phyloP scores from a whole-genome alignment of 37 sponge, comb jelly and placozoan species.

The Halichondria panicea region DNA sequence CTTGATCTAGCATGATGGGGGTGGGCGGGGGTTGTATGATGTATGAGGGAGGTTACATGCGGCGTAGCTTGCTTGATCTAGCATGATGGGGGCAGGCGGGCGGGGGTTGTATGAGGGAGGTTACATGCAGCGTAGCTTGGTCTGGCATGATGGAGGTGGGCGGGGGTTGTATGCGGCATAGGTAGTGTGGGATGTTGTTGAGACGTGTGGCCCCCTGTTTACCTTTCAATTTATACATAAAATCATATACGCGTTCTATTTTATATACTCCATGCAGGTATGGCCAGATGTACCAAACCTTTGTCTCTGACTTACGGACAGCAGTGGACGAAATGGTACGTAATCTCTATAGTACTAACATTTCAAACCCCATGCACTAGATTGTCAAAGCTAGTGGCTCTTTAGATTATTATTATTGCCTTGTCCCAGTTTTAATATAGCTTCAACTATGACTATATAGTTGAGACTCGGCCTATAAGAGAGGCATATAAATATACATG shows the following conservation, averaged over 20 bases:
- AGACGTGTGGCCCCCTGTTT: background rate
- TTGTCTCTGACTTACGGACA: conserved; percentile 27
- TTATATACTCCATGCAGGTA: conserved; percentile 32
- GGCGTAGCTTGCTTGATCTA: too few relatives aligned
- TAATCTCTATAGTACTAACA: background rate
- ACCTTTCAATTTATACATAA: background rate
- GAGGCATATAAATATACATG: too few relatives aligned
- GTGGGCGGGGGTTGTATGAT: conserved; percentile 4
- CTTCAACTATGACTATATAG: too few relatives aligned
- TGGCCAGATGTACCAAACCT: conserved; percentile 14
- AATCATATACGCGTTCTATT: too few relatives aligned
- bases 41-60: too few relatives aligned
- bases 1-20: too few relatives aligned
- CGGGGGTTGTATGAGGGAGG: background rate
- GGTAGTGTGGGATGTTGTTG: background rate
- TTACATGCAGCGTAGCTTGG: background rate
- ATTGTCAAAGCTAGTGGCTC: background rate
- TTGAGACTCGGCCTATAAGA: too few relatives aligned
- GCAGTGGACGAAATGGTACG: conserved; percentile 54
- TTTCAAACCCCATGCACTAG: background rate
- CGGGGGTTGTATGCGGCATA: background rate
- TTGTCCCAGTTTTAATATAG: background rate
- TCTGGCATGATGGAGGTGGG: background rate
- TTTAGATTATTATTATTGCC: background rate
- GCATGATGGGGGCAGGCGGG: too few relatives aligned